Evolutionary conservation across 2,113 vertebrate species (phyloP), one percentile per base, ranked within the genome.

Genomic region (Crypturellus undulatus): DNA sequence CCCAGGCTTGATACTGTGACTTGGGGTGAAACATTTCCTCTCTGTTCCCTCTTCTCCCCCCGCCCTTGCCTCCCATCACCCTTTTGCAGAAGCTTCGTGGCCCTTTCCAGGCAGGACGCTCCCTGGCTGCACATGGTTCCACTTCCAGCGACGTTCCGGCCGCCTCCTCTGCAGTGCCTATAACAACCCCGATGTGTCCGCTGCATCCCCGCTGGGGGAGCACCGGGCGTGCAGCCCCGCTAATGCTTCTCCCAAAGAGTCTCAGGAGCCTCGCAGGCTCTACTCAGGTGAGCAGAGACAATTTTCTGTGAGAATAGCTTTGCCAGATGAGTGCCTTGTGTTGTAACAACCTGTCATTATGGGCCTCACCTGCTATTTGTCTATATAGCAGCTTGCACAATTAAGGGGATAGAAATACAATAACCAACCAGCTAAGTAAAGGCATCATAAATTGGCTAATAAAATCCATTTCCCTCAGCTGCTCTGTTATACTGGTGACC

Each of bases 251-350:
- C 42, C 71, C 32, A 0, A 2, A 38, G 70, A 2, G 4, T 76
- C 88, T 92, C 1, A 0, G 43, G 73, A 79, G 51, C 81, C 68
- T 72, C 2, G 0, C 25, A 34, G 42, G 65, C n/a, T 60, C 93
- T 96, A 25, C 59, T 88, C 93, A 87, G 79, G 73, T 92, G 82
- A 89, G 81, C 76, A 94, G 83, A 93, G 91, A 71, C 71, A 86
- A 95, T 91, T 86, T 87, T 51, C 73, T 93, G 30, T 86, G 73
- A 79, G 69, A 94, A 88, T 32, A 36, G 5, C 73, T 91, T 77
- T 85, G 69, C 45, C 85, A 91, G 71, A n/a, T 0, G 19, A 93
- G 86, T 28, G 89, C 85, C 84, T 51, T 93, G 81, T 72, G 3
- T 59, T 84, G 86, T 30, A 82, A 84, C 78, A 94, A 20, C 84